phyloP scores from a whole-genome alignment of 2,888 invertebrate genomes.

The Monopis laevigella region DNA sequence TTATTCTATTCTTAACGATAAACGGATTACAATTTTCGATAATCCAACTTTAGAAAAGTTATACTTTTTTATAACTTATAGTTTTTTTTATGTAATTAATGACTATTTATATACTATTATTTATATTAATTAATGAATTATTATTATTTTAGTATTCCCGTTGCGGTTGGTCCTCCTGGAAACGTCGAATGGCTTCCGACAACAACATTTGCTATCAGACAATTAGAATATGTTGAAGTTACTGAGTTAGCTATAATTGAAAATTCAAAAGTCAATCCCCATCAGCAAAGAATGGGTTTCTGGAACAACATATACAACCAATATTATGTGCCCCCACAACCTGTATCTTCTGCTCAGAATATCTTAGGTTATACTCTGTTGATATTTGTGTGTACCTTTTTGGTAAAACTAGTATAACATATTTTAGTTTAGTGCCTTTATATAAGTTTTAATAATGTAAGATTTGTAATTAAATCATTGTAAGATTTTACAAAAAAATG shows the following conservation, averaged over 20 bases:
- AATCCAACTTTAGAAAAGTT: too few species aligned
- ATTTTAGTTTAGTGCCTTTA: too few species aligned
- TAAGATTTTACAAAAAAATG: too few species aligned
- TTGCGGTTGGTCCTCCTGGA: slow-evolving; percentile 1
- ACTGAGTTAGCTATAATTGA: slow-evolving; percentile 20
- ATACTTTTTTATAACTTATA: too few species aligned
- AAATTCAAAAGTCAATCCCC: slow-evolving; percentile 28
- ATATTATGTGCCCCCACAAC: slow-evolving; percentile 29
- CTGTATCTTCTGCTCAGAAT: slow-evolving; percentile 24
- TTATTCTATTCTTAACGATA: background rate
- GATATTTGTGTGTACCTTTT: too few species aligned
- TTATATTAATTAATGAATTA: too few species aligned
- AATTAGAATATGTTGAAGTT: slow-evolving; percentile 24
- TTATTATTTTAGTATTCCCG: slow-evolving; percentile 1
- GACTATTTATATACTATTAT: too few species aligned
- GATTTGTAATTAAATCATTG: too few species aligned
- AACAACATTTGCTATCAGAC: slow-evolving; percentile 21
- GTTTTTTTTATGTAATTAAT: too few species aligned
- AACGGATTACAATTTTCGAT: background rate
- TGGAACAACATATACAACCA: slow-evolving; percentile 30
- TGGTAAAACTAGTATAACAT: too few species aligned
- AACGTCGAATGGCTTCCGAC: slow-evolving; percentile 25
- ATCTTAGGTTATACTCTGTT: slow-evolving; percentile 21
- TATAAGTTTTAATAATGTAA: too few species aligned
- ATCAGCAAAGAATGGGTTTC: slow-evolving; percentile 28